Evolutionary conservation across 2,113 vertebrate species (phyloP).

Genomic region (Festucalex cinctus): DNA sequence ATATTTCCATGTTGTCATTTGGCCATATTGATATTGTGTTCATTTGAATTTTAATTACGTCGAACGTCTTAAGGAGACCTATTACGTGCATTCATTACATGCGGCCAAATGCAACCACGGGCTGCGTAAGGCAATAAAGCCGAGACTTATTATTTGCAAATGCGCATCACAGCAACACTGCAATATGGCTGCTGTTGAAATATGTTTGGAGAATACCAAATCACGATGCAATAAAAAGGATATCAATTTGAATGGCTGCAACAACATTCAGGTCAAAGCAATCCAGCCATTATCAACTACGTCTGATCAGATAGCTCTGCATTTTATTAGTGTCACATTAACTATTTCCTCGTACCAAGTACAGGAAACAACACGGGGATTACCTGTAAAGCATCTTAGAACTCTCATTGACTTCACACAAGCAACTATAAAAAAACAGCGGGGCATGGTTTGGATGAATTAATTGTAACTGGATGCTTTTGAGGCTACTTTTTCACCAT

Average conservation of each 20-base stretch:
- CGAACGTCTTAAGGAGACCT: background rate
- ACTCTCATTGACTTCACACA: conserved; percentile 19
- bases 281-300: conserved; percentile 3
- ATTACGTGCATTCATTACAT: conserved; percentile 1
- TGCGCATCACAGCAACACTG: background rate
- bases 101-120: background rate
- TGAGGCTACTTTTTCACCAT: conserved; percentile 6
- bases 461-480: conserved; percentile 26
- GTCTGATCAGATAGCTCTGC: conserved; percentile 6
- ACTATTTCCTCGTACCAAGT: conserved; percentile 20
- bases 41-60: background rate
- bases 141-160: background rate
- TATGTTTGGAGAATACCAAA: conserved; percentile 3
- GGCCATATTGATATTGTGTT: background rate
- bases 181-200: background rate
- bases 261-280: background rate
- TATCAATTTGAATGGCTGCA: background rate
- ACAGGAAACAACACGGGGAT: conserved; percentile 30
- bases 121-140: background rate
- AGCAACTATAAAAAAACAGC: conserved; percentile 18
- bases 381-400: conserved; percentile 35
- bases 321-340: conserved; percentile 31
- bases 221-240: conserved; percentile 3
- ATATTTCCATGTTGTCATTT: conserved; percentile 5
- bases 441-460: conserved; percentile 22